phyloP scores from a whole-genome alignment of 2,888 invertebrate genomes.

The Himalopsyche japonica region DNA sequence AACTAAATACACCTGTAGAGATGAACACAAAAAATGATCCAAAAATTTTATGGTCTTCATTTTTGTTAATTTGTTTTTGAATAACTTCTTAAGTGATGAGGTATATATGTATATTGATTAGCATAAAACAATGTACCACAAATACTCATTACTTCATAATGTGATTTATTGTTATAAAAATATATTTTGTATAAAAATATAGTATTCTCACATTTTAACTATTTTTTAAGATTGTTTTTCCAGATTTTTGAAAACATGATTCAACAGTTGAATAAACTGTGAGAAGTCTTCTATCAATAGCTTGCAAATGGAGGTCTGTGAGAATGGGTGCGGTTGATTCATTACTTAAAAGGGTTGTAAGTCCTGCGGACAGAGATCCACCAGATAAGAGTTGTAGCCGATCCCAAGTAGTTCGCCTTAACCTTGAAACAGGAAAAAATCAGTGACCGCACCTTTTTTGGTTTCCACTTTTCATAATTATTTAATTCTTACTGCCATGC shows the following conservation, averaged over 20 bases:
- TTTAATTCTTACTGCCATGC: too few relatives aligned
- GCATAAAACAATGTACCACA: too few relatives aligned
- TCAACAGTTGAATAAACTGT: conserved; percentile 77
- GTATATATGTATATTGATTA: too few relatives aligned
- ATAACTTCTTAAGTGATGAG: too few relatives aligned
- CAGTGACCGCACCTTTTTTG: neutral
- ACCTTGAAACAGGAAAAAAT: conserved; percentile 53
- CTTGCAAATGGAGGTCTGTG: conserved; percentile 71
- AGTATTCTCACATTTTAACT: conserved; percentile 4
- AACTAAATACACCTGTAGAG: too few relatives aligned
- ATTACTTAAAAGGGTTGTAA: conserved; percentile 60
- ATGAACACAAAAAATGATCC: too few relatives aligned
- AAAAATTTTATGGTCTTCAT: too few relatives aligned
- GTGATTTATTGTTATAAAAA: neutral
- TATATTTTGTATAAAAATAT: conserved; percentile 8
- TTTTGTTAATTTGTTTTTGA: too few relatives aligned
- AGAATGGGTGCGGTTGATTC: conserved; percentile 63
- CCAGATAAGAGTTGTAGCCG: conserved; percentile 72
- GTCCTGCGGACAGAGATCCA: conserved; percentile 68
- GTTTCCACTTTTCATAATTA: too few relatives aligned
- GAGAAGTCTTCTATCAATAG: conserved; percentile 75
- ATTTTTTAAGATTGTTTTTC: conserved; percentile 53
- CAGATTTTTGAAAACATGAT: conserved; percentile 69
- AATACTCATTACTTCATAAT: too few relatives aligned
- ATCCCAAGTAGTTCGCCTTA: conserved; percentile 73